Base-by-base conservation (phyloP, 2,113 vertebrate species). In the Cyanocitta stelleri region DNA sequence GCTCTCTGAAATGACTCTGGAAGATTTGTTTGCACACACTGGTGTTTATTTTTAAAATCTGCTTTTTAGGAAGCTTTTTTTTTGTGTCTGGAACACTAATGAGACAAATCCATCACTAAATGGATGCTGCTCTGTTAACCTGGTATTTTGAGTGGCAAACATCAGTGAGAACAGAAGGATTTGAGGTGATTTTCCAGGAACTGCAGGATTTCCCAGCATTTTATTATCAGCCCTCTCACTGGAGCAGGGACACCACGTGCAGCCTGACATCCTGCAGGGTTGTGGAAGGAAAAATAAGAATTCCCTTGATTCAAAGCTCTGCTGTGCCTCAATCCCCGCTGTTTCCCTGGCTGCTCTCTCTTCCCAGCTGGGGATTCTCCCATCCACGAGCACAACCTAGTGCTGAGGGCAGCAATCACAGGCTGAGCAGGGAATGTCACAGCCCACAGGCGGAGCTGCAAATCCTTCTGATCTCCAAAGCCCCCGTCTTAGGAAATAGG, bases 341-440 rank as follows among this genome's bases (percentile, higher is more conserved):
- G 56, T 20, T 54, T 62, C 73, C 58, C 71, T 18, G 63, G 39
- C 44, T 17, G 72, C 66, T 16, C 3, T 9, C 73, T 24, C 55
- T 3, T 30, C 26, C 2, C 69, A 66, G 69, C 39, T 3, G 10
- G 55, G 54, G 13, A 61, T 91, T 85, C 51, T 32, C 14, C 0
- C 44, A 41, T 41, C 7, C 95, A 61, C 16, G 14, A 88, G 95
- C 95, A 90, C 96, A 73, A 30, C 95, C 96, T 91, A 86, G 93
- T 13, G 96, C 90, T 3, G 43, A 14, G 46, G 12, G 51, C 81
- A 62, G 95, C 73, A 85, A 82, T 15, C 48, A 51, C 90, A 72
- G 0, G 0, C 66, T 6, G 51, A 30, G 68, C 18, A 0, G 51
- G 44, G 20, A 35, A 14, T 5, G 26, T 0, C 64, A 20, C 80